phyloP scores from a whole-genome alignment of 2,888 invertebrate species.

The Coleophora deauratella region DNA sequence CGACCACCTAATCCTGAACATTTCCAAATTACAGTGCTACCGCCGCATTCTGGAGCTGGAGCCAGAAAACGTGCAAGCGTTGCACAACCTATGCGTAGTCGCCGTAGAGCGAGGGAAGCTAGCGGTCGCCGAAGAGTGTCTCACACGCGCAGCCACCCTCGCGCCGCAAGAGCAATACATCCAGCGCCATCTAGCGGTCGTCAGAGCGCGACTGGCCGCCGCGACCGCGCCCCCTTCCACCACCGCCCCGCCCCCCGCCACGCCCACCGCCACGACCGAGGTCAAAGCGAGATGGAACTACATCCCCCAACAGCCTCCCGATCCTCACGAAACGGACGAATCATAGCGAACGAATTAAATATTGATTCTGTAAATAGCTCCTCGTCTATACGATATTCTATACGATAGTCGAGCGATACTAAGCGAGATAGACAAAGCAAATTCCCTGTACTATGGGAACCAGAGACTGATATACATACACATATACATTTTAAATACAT shows the following conservation, averaged over 20 bases:
- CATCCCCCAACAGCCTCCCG: slow-evolving; percentile 66
- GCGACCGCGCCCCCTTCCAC: slow-evolving; percentile 17
- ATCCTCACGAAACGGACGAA: slow-evolving; percentile 54
- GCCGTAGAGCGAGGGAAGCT: slow-evolving; percentile 93
- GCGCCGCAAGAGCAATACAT: slow-evolving; percentile 96
- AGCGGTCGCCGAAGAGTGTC: slow-evolving; percentile 87
- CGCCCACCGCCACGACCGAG: slow-evolving; percentile 30
- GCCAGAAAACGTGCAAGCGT: slow-evolving; percentile 92
- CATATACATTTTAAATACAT: too few species aligned
- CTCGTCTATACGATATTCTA: background rate
- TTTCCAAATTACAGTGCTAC: slow-evolving; percentile 82
- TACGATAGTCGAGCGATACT: background rate
- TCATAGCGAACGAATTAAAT: slow-evolving; percentile 37
- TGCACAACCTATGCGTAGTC: slow-evolving; percentile 97
- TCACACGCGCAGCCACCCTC: slow-evolving; percentile 84
- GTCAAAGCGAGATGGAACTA: slow-evolving; percentile 69
- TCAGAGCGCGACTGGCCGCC: slow-evolving; percentile 76
- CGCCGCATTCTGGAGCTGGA: slow-evolving; percentile 89
- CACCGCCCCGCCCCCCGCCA: slow-evolving; percentile 19
- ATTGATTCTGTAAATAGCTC: slow-evolving; percentile 13
- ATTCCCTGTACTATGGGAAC: too few species aligned
- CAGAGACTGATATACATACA: too few species aligned
- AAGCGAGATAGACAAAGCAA: too few species aligned
- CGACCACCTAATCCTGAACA: background rate
- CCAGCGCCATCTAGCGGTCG: slow-evolving; percentile 90